These are phyloP conservation scores for Calameuta filiformis DNA, from an alignment of 2,888 invertebrate genomes.

Conservation along the genomic window DNA sequence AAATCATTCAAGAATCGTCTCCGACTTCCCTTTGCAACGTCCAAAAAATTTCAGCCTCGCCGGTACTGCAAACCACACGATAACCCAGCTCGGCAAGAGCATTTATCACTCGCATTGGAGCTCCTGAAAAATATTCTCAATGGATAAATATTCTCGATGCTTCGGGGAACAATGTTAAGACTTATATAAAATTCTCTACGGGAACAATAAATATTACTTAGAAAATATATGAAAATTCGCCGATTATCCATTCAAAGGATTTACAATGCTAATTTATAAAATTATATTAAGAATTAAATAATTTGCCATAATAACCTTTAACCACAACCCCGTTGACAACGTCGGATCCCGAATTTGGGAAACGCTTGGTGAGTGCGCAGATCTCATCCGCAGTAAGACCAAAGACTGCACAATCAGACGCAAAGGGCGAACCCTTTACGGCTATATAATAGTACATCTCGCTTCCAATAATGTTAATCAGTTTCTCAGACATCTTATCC, in stretches of 20 bases:
- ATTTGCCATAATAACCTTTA: slow-evolving; percentile 65
- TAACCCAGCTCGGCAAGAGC: slow-evolving; percentile 82
- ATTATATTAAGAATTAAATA: neutral
- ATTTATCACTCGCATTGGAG: slow-evolving; percentile 79
- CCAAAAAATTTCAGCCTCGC: slow-evolving; percentile 86
- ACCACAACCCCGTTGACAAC: slow-evolving; percentile 81
- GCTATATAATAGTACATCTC: slow-evolving; percentile 79
- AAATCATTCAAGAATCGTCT: slow-evolving; percentile 18
- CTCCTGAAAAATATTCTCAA: slow-evolving; percentile 59
- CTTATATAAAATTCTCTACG: no score
- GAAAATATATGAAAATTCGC: no score
- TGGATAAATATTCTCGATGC: neutral
- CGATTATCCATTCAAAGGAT: neutral
- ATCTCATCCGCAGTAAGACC: slow-evolving; percentile 79
- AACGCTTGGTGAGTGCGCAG: slow-evolving; percentile 77
- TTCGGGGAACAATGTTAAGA: neutral
- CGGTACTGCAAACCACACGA: slow-evolving; percentile 80
- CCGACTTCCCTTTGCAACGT: slow-evolving; percentile 84
- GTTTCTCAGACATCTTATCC: slow-evolving; percentile 45
- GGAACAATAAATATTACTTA: no score
- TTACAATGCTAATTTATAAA: neutral
- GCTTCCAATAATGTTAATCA: slow-evolving; percentile 54
- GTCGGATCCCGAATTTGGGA: slow-evolving; percentile 72
- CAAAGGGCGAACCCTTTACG: slow-evolving; percentile 83
- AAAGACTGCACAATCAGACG: slow-evolving; percentile 80